Evolutionary conservation across 2,113 vertebrate genomes (phyloP).

Genomic region (Callorhinus ursinus): DNA sequence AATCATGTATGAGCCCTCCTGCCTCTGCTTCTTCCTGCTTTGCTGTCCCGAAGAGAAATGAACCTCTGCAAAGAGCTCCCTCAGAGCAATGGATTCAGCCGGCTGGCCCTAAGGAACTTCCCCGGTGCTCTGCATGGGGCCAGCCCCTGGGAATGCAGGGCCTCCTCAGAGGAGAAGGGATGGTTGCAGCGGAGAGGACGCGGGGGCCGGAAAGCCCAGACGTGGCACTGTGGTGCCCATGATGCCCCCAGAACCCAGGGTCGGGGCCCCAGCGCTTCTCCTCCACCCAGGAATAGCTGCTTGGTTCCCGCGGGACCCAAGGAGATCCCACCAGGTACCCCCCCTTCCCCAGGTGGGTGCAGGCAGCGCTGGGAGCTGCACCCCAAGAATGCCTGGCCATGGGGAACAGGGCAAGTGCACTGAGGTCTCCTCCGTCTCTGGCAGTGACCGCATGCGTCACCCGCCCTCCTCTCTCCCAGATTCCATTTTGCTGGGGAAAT

Average conservation of each 20-base stretch:
- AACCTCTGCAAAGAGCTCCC: background rate
- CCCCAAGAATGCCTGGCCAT: background rate
- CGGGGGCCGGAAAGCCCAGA: rapidly evolving
- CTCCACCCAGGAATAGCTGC: background rate
- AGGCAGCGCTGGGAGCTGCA: background rate
- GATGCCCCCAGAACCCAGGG: rapidly evolving
- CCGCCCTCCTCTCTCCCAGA: background rate
- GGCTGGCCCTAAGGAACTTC: background rate
- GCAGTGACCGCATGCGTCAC: rapidly evolving
- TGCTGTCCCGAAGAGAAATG: background rate
- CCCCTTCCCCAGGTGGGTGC: background rate
- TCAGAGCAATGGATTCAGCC: background rate
- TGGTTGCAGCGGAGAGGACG: background rate
- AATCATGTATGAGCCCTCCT: background rate
- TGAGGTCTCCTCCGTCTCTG: background rate
- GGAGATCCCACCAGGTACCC: background rate
- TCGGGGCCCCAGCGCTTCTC: background rate
- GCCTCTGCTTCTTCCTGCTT: background rate
- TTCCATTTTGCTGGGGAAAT: background rate
- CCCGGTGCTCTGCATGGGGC: background rate
- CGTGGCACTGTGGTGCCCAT: rapidly evolving
- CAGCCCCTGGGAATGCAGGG: background rate
- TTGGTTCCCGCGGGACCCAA: background rate
- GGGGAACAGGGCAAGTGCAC: background rate
- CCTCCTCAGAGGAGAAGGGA: no score